Percentiles rank a stretch among this genome's conserved stretches.
These are phyloP conservation scores for Aporrectodea caliginosa DNA, from an alignment of 1,140 invertebrate genomes.

Conservation along the genomic window DNA sequence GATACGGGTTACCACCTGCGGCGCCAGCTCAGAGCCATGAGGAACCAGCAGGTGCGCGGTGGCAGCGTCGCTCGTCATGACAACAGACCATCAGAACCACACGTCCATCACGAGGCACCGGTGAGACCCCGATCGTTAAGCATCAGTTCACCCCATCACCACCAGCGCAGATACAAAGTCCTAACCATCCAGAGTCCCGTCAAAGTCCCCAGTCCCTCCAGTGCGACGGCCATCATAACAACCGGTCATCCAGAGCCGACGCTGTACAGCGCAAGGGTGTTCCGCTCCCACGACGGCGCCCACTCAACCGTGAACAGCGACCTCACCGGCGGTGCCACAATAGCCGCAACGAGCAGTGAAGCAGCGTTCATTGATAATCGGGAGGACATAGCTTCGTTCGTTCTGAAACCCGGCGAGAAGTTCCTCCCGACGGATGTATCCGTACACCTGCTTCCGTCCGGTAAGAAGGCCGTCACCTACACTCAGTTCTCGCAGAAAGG, in stretches of 20 bases:
- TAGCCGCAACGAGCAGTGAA: background rate
- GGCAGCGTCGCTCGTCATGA: background rate
- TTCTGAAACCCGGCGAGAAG: background rate
- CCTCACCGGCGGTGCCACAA: background rate
- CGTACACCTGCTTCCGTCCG: slow-evolving; percentile 10
- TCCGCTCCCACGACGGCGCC: background rate
- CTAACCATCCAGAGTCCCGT: background rate
- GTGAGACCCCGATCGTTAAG: background rate
- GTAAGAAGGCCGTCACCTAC: slow-evolving; percentile 1
- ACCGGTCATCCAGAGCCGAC: background rate
- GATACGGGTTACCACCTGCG: background rate
- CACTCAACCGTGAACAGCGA: background rate
- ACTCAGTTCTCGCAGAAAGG: slow-evolving; percentile 1
- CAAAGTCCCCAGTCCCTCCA: background rate
- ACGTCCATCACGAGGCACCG: background rate
- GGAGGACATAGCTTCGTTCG: slow-evolving; percentile 1
- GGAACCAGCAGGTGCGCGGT: background rate
- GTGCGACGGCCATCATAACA: background rate
- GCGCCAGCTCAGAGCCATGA: background rate
- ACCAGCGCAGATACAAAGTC: background rate
- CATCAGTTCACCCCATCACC: background rate
- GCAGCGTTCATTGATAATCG: background rate
- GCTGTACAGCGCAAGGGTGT: background rate
- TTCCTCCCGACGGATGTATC: slow-evolving; percentile 9
- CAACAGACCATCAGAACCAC: background rate